Evolutionary conservation across 2,888 invertebrate species (phyloP), one percentile per base, ranked within the genome.

Genomic region (Microctonus hyperodae): DNA sequence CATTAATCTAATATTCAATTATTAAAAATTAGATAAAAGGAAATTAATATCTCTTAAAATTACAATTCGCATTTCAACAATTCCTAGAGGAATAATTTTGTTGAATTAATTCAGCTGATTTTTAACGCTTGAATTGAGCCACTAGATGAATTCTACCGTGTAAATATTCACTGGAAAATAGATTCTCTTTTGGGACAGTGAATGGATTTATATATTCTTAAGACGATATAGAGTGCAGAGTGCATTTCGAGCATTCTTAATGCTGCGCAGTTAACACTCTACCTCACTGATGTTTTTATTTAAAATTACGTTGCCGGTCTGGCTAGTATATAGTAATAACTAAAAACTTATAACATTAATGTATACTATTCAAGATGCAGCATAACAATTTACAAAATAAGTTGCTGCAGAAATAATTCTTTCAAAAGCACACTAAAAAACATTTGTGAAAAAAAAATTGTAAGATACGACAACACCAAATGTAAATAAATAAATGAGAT

Each of bases 311-410:
- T 6, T n/a, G n/a, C n/a, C n/a, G n/a, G n/a, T n/a, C n/a, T n/a
- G n/a, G n/a, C n/a, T n/a, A 1, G n/a, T 37, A 50, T 50, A n/a
- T 6, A 25, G 23, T 25, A 44, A 6, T 16, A 28, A 16, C 16
- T 28, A 28, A 59, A 59, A 40, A 40, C 28, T 23, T 59, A 28
- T 23, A 33, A 23, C 13, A 59, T 59, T 44, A 25, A 59, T 16
- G 10, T 28, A n/a, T n/a, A 59, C 40, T 11, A 6, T 25, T 44
- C 28, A 28, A 25, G 10, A 16, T 55, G 9, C 3, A 23, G 25
- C 7, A 11, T 51, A 11, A n/a, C 25, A 28, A 28, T 25, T n/a
- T 13, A 53, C 6, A 9, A 28, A 53, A 11, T n/a, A 28, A 28
- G 9, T 9, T 16, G n/a, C n/a, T n/a, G 9, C 16, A 16, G 16